Conservation (phyloP, 2,113 vertebrate genomes). For the Okapia johnstoni region DNA sequence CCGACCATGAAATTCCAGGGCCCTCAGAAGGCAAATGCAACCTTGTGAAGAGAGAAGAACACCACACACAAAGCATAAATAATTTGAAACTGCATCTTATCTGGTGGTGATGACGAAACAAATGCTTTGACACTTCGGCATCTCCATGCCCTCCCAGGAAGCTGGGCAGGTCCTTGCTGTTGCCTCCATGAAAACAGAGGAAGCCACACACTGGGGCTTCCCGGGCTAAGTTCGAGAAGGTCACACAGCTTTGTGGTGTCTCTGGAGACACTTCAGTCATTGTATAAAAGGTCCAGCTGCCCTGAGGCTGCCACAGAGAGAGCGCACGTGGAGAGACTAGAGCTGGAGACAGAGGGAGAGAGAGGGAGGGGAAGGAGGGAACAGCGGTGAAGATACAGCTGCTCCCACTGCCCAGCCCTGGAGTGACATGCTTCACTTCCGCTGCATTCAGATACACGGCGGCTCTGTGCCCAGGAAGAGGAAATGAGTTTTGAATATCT, state of each 20-base stretch:
- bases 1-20: neutral
- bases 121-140: accelerated
- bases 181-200: neutral
- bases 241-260: neutral
- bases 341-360: neutral
- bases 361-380: too few relatives aligned
- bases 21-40: neutral
- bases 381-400: neutral
- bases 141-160: neutral
- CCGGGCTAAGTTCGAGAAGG: neutral
- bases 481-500: neutral
- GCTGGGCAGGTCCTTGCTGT: neutral
- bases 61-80: neutral
- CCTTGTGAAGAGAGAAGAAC: neutral
- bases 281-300: neutral
- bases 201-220: neutral
- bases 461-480: neutral
- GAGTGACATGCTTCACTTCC: neutral
- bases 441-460: neutral
- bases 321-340: neutral
- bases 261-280: neutral
- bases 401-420: neutral
- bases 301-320: neutral
- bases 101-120: neutral
- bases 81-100: neutral